phyloP scores from a whole-genome alignment of 2,113 vertebrate genomes.

The Limnothrissa miodon region DNA sequence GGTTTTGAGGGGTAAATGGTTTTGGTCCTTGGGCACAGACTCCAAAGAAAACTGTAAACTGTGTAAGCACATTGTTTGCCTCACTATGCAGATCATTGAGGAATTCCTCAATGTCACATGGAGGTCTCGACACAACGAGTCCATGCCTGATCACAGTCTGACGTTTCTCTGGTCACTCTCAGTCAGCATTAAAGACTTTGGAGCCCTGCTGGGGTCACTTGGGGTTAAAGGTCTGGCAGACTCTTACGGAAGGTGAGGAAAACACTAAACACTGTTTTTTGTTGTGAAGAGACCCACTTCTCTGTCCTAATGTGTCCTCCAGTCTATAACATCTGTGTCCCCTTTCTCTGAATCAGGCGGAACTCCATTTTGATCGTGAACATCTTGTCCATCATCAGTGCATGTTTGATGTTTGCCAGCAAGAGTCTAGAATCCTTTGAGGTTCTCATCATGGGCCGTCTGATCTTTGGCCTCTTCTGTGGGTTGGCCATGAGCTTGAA shows the following conservation, averaged over 20 bases:
- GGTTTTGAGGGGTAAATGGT: too few species aligned
- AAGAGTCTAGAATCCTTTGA: slow-evolving; percentile 68
- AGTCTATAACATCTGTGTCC: background rate
- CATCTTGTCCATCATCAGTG: slow-evolving; percentile 65
- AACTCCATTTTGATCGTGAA: slow-evolving; percentile 76
- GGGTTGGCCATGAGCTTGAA: slow-evolving; percentile 76
- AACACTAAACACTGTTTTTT: background rate
- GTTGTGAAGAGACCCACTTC: too few species aligned
- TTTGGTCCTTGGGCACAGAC: background rate
- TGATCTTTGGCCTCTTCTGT: slow-evolving; percentile 76
- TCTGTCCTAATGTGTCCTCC: background rate
- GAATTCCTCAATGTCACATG: slow-evolving; percentile 77
- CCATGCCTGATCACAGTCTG: slow-evolving; percentile 69
- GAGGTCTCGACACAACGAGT: slow-evolving; percentile 67
- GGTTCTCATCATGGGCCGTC: slow-evolving; percentile 70
- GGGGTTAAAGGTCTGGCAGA: slow-evolving; percentile 73
- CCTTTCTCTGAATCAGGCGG: slow-evolving; percentile 58
- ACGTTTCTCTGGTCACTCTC: slow-evolving; percentile 76
- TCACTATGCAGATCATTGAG: slow-evolving; percentile 66
- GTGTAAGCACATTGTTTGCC: background rate
- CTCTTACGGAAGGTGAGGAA: slow-evolving; percentile 67
- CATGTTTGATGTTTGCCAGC: slow-evolving; percentile 68
- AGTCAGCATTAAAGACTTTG: slow-evolving; percentile 78
- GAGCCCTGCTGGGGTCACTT: slow-evolving; percentile 70
- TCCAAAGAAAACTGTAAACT: background rate